These are phyloP conservation scores for Listronotus bonariensis DNA, from an alignment of 1,140 invertebrate genomes.

Conservation along the genomic window DNA sequence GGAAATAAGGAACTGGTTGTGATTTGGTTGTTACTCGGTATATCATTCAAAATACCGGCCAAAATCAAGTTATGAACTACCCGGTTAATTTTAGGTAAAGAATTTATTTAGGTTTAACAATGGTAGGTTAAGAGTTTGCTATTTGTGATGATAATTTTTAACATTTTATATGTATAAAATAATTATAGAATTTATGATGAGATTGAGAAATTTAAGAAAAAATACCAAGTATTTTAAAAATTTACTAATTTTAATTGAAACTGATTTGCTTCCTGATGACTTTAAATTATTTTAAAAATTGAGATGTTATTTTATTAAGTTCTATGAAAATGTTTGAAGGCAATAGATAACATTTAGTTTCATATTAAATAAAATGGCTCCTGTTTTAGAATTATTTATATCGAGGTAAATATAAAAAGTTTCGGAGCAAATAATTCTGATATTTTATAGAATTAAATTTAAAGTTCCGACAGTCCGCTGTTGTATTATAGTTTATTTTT, in stretches of 20 bases:
- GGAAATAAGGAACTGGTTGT: too few species aligned
- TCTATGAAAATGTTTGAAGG: constrained; percentile 12
- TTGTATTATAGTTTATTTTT: too few species aligned
- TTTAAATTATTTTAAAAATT: constrained; percentile 1
- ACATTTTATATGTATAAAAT: constrained; percentile 44
- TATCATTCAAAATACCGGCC: too few species aligned
- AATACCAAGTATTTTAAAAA: constrained; percentile 19
- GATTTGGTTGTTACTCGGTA: too few species aligned
- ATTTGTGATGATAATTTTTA: constrained; percentile 52
- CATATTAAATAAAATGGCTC: background rate
- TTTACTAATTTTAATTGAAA: background rate
- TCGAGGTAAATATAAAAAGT: too few species aligned
- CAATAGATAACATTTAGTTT: constrained; percentile 9
- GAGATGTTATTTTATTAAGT: constrained; percentile 9
- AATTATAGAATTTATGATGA: constrained; percentile 39
- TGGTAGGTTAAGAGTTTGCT: constrained; percentile 46
- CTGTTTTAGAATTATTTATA: too few species aligned
- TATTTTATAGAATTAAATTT: too few species aligned
- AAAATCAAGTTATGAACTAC: constrained; percentile 16
- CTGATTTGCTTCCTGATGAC: constrained; percentile 10
- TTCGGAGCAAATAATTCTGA: too few species aligned
- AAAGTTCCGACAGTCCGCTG: too few species aligned
- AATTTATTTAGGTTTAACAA: constrained; percentile 35
- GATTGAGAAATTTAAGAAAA: constrained; percentile 4
- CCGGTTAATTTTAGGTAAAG: constrained; percentile 17